Evolutionary conservation across 2,797 vertebrate species (phyloP).

Genomic region (Iguana delicatissima): DNA sequence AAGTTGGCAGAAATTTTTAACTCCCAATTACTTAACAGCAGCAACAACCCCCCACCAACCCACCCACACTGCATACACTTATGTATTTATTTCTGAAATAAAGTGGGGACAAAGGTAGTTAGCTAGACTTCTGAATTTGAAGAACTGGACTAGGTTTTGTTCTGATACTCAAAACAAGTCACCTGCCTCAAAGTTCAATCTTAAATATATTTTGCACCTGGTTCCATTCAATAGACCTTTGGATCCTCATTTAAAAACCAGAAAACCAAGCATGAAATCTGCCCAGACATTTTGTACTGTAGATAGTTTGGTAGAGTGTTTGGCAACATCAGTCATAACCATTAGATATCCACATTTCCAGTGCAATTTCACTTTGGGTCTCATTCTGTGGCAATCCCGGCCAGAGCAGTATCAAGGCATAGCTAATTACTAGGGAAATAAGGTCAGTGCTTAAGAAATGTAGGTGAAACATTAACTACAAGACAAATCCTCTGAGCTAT

Average conservation of each 20-base stretch:
- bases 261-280: background rate
- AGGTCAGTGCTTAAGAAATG: conserved; percentile 45
- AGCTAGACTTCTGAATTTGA: background rate
- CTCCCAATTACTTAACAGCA: background rate
- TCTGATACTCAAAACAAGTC: background rate
- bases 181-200: no score
- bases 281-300: no score
- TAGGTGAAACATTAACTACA: conserved; percentile 47
- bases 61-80: no score
- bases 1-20: background rate
- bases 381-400: background rate
- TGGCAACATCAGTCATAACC: background rate
- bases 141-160: background rate
- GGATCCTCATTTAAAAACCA: background rate
- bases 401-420: background rate
- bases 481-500: conserved; percentile 24
- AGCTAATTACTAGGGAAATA: conserved; percentile 37
- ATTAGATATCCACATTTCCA: background rate
- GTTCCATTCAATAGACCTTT: no score
- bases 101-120: background rate
- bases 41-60: no score
- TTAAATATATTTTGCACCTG: no score
- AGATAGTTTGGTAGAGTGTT: background rate
- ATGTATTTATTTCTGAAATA: background rate
- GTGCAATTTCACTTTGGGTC: background rate